These are phyloP conservation scores for Sarcophaga rosellei DNA, from an alignment of 2,888 invertebrate species.

Conservation along the genomic window DNA sequence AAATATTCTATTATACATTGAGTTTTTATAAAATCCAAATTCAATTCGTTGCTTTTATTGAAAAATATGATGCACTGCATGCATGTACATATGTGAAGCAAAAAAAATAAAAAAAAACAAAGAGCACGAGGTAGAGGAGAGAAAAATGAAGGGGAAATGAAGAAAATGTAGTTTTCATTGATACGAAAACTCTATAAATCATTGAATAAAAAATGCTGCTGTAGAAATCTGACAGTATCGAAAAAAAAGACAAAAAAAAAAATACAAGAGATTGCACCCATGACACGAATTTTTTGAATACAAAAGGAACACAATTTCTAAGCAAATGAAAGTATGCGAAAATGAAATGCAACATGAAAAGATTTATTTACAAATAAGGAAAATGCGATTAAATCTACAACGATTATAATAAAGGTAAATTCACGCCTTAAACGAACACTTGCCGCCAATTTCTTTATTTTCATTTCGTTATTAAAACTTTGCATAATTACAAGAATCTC, in stretches of 20 bases:
- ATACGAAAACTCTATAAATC: constrained; percentile 38
- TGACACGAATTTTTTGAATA: constrained; percentile 33
- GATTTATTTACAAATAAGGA: neutral
- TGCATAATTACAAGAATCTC: too few relatives aligned
- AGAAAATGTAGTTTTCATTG: constrained; percentile 11
- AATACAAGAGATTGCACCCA: neutral
- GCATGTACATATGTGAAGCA: neutral
- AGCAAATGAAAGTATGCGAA: constrained; percentile 18
- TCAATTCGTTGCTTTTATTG: constrained; percentile 17
- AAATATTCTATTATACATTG: neutral
- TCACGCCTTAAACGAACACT: too few relatives aligned
- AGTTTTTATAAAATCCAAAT: neutral
- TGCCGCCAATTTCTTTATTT: too few relatives aligned
- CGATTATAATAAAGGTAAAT: neutral
- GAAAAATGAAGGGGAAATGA: neutral
- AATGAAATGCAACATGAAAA: neutral
- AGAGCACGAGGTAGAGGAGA: too few relatives aligned
- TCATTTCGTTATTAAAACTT: too few relatives aligned
- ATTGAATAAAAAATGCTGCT: constrained; percentile 24
- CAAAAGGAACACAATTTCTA: neutral
- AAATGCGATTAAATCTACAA: constrained; percentile 6
- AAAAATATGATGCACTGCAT: neutral
- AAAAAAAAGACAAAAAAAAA: neutral
- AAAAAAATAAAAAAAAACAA: neutral
- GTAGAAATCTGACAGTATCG: neutral